Evolutionary conservation across 2,888 invertebrate genomes (phyloP), one percentile per base, ranked within the genome.

Genomic region (Poecilus cupreus): DNA sequence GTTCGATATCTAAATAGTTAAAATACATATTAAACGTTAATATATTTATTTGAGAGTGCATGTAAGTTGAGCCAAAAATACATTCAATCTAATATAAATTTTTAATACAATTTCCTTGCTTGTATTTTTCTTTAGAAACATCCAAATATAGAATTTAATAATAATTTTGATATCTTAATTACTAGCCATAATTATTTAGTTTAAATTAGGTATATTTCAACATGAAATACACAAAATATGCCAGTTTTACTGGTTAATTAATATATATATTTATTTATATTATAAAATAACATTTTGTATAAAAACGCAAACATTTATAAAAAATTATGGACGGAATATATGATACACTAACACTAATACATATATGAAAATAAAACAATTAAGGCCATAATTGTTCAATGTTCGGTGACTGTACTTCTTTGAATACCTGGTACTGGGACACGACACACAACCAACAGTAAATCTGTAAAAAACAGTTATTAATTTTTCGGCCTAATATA

Each of bases 381-480:
- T 89, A 93, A 83, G 93, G 92, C 90, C 92, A 92, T 80, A 96
- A 89, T 49, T 96, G 92, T 88, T 96, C 96, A 87, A 97, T 96
- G 87, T 96, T 96, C 3, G 97, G 96, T 77, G 96, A 95, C 87
- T 97, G 97, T 89, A 95, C 91, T 84, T 94, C 91, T 85, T 94
- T 91, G 86, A 96, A 94, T 77, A 96, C 91, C 90, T 95, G 94
- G 88, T 96, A 97, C 86, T 96, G 95, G 0, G 97, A 96, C 84
- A 94, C 93, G 0, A 97, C 96, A 82, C 96, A 96, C 22, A 97
- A 88, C 94, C 96, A 96, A 87, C 96, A 96, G 87, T 97, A 97
- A 20, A 95, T 92, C 96, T 97, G 90, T 82, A 93, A 93, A 84
- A 81, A 85, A 84, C 16, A 84, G 82, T 72, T 82, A 26, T 76